These are phyloP conservation scores for Cathartes aura DNA, from an alignment of 2,113 vertebrate species.

Conservation along the genomic window DNA sequence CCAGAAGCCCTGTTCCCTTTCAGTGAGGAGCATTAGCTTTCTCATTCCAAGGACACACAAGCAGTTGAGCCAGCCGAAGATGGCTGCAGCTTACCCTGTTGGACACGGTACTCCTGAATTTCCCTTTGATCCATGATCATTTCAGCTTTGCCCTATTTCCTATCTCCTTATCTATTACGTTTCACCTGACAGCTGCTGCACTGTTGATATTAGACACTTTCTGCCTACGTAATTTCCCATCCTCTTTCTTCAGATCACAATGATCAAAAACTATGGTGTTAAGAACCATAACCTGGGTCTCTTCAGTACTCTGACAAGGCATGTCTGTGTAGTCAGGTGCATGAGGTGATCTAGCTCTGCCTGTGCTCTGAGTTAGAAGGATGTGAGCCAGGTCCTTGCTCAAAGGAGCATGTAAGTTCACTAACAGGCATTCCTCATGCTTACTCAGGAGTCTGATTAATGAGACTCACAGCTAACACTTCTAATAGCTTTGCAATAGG, in stretches of 20 bases:
- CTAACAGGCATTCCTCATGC: not conserved
- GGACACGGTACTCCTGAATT: not conserved
- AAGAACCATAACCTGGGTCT: not conserved
- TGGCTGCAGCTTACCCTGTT: not conserved
- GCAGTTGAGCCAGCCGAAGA: not conserved
- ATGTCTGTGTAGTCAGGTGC: not conserved
- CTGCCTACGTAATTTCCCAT: not conserved
- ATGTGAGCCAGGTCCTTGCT: not conserved
- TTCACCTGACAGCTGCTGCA: not conserved
- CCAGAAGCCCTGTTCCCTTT: not conserved
- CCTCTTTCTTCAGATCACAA: not conserved
- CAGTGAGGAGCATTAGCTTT: not conserved
- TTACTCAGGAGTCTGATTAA: not conserved
- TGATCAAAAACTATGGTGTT: not conserved
- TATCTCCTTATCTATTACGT: not conserved
- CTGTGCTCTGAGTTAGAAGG: not conserved
- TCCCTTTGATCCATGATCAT: not conserved
- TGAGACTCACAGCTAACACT: not conserved
- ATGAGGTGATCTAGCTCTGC: not conserved
- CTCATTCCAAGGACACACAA: accelerated
- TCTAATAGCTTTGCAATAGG: not conserved
- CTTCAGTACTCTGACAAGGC: not conserved
- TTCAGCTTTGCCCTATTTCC: not conserved
- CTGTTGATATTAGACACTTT: not conserved
- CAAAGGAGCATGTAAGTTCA: not conserved